Percentiles rank a stretch among this genome's conserved stretches.
Conservation (phyloP, 2,797 vertebrate genomes). For the Heliangelus exortis region DNA sequence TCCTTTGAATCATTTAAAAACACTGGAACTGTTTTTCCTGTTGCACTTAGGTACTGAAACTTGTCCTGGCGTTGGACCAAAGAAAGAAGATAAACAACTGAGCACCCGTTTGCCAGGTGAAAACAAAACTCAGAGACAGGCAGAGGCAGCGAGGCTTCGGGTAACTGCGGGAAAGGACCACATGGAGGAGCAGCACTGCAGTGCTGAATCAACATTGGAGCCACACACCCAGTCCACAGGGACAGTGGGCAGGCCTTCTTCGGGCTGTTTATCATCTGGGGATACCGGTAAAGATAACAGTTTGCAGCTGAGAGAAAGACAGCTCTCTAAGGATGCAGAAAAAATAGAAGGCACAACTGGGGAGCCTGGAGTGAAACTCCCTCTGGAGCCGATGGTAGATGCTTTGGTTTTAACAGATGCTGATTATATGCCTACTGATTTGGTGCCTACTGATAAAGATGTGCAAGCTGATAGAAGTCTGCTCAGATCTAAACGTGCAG, state of each 20-base stretch:
- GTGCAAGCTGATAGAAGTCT: slow-evolving; percentile 59
- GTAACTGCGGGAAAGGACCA: slow-evolving; percentile 60
- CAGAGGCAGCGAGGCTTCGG: not conserved
- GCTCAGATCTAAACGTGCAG: slow-evolving; percentile 48
- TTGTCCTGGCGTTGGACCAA: slow-evolving; percentile 57
- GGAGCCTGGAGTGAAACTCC: slow-evolving; percentile 12
- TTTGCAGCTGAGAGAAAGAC: slow-evolving; percentile 64
- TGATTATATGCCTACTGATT: slow-evolving; percentile 38
- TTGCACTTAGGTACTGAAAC: slow-evolving; percentile 74
- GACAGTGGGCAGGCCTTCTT: slow-evolving; percentile 64
- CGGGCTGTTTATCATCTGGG: slow-evolving; percentile 61
- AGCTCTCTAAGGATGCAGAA: slow-evolving; percentile 66
- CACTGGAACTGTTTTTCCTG: slow-evolving; percentile 63
- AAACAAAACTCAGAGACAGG: slow-evolving; percentile 1
- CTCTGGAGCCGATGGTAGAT: slow-evolving; percentile 61
- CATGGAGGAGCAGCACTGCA: slow-evolving; percentile 73
- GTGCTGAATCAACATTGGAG: slow-evolving; percentile 29
- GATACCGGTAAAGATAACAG: slow-evolving; percentile 64
- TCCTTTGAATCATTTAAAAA: slow-evolving; percentile 64
- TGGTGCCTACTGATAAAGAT: slow-evolving; percentile 51
- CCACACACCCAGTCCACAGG: slow-evolving; percentile 74
- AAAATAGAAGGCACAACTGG: slow-evolving; percentile 43
- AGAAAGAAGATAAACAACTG: slow-evolving; percentile 54
- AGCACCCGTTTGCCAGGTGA: not conserved
- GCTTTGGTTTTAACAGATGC: slow-evolving; percentile 48